Evolutionary conservation across 2,888 invertebrate genomes (phyloP).

Genomic region (Disparrhopalites patrizii): DNA sequence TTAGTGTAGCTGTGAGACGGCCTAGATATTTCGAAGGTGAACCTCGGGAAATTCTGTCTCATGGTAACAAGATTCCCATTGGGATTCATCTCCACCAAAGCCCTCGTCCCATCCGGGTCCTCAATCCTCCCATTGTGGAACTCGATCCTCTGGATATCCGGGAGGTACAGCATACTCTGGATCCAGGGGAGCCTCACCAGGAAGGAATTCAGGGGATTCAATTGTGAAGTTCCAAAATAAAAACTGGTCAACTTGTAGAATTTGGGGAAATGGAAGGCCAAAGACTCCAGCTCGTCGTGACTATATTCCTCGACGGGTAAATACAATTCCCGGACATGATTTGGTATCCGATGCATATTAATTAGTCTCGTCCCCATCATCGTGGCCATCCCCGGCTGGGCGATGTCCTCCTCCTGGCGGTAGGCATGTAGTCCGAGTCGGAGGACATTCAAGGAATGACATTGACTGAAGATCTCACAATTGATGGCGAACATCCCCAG

Average conservation of each 20-base stretch:
- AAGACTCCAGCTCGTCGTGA: slow-evolving; percentile 10
- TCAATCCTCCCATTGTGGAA: slow-evolving; percentile 13
- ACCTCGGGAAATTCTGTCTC: not conserved
- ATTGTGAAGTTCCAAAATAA: slow-evolving; percentile 10
- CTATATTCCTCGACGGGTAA: slow-evolving; percentile 19
- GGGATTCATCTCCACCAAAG: not conserved
- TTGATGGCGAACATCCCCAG: slow-evolving; percentile 10
- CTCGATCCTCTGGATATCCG: slow-evolving; percentile 5
- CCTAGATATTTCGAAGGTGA: not conserved
- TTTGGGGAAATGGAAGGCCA: slow-evolving; percentile 7
- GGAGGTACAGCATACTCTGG: not conserved
- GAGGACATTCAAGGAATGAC: not conserved
- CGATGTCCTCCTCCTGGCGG: not conserved
- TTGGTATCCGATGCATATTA: slow-evolving; percentile 12
- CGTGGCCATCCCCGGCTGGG: not conserved
- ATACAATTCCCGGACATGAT: slow-evolving; percentile 4
- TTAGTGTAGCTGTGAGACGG: too few species aligned
- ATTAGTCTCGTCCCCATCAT: slow-evolving; percentile 1
- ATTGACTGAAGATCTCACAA: slow-evolving; percentile 1
- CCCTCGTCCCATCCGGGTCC: slow-evolving; percentile 1
- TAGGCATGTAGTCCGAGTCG: slow-evolving; percentile 8
- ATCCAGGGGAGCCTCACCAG: slow-evolving; percentile 7
- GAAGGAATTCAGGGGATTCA: slow-evolving; percentile 10
- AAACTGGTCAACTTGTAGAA: not conserved
- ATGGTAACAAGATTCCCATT: not conserved